These are phyloP conservation scores for Amphiprion percula DNA, from an alignment of 2,113 vertebrate species.

Conservation along the genomic window DNA sequence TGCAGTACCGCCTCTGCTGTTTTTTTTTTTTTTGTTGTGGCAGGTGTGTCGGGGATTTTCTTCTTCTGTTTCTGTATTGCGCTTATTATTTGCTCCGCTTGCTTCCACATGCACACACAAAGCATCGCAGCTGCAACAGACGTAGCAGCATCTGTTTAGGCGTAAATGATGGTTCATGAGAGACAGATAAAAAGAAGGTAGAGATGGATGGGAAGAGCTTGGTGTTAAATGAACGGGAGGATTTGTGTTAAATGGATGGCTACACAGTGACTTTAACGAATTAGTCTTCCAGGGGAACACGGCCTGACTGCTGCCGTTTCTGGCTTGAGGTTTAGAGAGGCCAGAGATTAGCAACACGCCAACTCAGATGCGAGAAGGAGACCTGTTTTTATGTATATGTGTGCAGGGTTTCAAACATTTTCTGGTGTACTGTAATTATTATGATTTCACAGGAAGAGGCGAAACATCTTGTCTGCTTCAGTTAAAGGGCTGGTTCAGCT, in stretches of 20 bases:
- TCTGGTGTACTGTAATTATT: slow-evolving; percentile 40
- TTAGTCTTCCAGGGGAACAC: slow-evolving; percentile 18
- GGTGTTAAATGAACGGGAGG: slow-evolving; percentile 52
- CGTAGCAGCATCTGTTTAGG: slow-evolving; percentile 68
- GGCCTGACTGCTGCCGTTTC: slow-evolving; percentile 28
- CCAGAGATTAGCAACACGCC: slow-evolving; percentile 32
- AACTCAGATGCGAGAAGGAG: slow-evolving; percentile 15
- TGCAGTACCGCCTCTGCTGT: neutral
- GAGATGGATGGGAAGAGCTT: slow-evolving; percentile 44
- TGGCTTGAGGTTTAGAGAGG: slow-evolving; percentile 14
- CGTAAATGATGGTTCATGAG: slow-evolving; percentile 60
- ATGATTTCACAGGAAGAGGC: slow-evolving; percentile 29
- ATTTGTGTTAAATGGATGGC: slow-evolving; percentile 40
- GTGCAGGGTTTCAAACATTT: neutral
- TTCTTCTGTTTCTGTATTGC: slow-evolving; percentile 53
- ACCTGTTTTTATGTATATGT: neutral
- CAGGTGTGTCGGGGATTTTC: slow-evolving; percentile 23
- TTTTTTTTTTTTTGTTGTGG: neutral
- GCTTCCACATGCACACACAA: slow-evolving; percentile 7
- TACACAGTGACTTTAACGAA: slow-evolving; percentile 45
- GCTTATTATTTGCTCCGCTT: slow-evolving; percentile 54
- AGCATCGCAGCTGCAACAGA: slow-evolving; percentile 26
- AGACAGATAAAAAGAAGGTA: slow-evolving; percentile 39
- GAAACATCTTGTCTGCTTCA: slow-evolving; percentile 13
- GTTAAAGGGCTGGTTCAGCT: slow-evolving; percentile 14